A percentile compares a stretch with the other conserved stretches of the same genome.
Conservation (phyloP, 2,113 vertebrate species). For the Fregetta grallaria region DNA sequence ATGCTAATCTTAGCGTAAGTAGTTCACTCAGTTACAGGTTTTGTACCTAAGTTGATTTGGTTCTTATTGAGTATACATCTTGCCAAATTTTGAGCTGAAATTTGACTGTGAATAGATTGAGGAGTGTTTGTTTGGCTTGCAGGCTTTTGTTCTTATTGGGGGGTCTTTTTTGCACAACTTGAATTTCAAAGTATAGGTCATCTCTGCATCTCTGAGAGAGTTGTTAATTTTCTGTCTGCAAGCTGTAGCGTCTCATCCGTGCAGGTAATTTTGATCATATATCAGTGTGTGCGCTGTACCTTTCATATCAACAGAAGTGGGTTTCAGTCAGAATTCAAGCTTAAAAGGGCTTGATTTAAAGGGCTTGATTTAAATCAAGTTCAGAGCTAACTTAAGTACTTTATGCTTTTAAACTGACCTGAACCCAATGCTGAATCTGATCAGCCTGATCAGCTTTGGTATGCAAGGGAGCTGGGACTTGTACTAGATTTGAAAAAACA, state of each 20-base stretch:
- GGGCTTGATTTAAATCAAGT: background rate
- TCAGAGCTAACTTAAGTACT: background rate
- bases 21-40: background rate
- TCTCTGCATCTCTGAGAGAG: background rate
- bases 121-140: background rate
- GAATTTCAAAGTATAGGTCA: background rate
- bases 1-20: background rate
- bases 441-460: background rate
- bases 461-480: background rate
- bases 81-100: background rate
- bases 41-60: background rate
- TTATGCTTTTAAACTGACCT: background rate
- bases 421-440: background rate
- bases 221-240: background rate
- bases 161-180: background rate
- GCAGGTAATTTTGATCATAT: background rate
- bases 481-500: background rate
- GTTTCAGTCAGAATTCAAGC: background rate
- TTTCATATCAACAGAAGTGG: background rate
- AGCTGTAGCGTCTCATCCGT: rapidly evolving
- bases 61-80: rapidly evolving
- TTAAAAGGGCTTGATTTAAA: background rate
- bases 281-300: background rate
- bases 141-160: background rate
- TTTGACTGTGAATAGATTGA: background rate